Conservation (phyloP, 2,797 vertebrate species). For the Mormyrus hasselquistii region DNA sequence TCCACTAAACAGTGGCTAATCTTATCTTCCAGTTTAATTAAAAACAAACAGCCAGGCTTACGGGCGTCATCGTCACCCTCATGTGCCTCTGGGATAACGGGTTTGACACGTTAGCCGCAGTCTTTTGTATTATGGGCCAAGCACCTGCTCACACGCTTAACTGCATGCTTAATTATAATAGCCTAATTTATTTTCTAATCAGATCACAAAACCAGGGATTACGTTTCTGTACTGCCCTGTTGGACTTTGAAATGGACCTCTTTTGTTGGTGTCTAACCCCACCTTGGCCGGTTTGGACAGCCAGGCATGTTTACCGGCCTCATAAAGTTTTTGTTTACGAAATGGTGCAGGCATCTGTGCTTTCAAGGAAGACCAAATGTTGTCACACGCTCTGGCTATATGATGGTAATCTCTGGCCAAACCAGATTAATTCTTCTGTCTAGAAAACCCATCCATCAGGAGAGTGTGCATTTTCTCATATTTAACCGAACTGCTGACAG, state of each 20-base stretch:
- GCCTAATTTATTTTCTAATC: not conserved
- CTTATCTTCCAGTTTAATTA: conserved; percentile 7
- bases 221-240: not conserved
- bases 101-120: not conserved
- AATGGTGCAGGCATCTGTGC: not conserved
- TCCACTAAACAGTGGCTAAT: not conserved
- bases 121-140: not conserved
- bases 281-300: not conserved
- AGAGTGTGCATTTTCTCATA: not conserved
- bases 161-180: not conserved
- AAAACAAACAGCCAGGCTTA: not conserved
- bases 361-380: not conserved
- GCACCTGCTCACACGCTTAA: not conserved
- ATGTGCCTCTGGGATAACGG: not conserved
- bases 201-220: not conserved
- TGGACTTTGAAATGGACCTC: not conserved
- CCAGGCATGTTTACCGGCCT: not conserved
- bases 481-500: not conserved
- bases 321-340: not conserved
- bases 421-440: not conserved
- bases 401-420: not conserved
- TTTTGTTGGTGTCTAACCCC: not conserved
- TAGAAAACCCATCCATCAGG: not conserved
- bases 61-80: not conserved
- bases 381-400: not conserved